Evolutionary conservation across 2,113 vertebrate genomes (phyloP).

Genomic region (Chionodraco myersi): DNA sequence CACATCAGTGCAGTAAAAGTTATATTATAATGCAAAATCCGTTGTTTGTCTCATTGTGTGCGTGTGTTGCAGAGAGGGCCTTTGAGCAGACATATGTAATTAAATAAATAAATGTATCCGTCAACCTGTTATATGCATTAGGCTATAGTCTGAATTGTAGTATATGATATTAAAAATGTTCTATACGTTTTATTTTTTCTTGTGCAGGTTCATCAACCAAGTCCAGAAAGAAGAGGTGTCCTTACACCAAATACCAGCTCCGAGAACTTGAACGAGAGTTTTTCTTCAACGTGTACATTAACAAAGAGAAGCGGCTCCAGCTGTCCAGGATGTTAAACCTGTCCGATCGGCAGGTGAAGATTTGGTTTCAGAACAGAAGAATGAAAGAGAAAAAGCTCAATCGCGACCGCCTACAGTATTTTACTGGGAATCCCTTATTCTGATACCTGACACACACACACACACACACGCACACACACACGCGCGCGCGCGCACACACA

Average conservation of each 20-base stretch:
- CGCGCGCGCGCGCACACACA: constrained; percentile 25
- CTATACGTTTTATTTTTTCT: neutral
- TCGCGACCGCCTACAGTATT: constrained; percentile 97
- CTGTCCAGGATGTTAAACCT: constrained; percentile 98
- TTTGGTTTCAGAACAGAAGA: constrained; percentile 99
- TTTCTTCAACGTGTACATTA: constrained; percentile 99
- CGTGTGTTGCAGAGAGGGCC: neutral
- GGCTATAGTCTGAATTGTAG: no score
- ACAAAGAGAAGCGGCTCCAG: constrained; percentile 99
- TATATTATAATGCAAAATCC: constrained; percentile 29
- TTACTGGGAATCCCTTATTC: constrained; percentile 98
- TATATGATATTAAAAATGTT: no score
- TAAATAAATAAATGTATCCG: neutral
- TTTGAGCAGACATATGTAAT: constrained; percentile 20
- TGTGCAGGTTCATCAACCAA: constrained; percentile 88
- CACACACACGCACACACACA: constrained; percentile 29
- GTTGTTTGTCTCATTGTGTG: neutral
- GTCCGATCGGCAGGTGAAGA: constrained; percentile 99
- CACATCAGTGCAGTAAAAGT: neutral
- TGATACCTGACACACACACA: constrained; percentile 77
- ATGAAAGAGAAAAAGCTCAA: constrained; percentile 99
- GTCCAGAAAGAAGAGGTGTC: constrained; percentile 97
- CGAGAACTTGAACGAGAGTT: constrained; percentile 99
- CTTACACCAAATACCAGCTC: constrained; percentile 99
- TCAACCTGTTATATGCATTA: neutral